Evolutionary conservation across 2,113 vertebrate species (phyloP).

Genomic region (Cepphus grylle): DNA sequence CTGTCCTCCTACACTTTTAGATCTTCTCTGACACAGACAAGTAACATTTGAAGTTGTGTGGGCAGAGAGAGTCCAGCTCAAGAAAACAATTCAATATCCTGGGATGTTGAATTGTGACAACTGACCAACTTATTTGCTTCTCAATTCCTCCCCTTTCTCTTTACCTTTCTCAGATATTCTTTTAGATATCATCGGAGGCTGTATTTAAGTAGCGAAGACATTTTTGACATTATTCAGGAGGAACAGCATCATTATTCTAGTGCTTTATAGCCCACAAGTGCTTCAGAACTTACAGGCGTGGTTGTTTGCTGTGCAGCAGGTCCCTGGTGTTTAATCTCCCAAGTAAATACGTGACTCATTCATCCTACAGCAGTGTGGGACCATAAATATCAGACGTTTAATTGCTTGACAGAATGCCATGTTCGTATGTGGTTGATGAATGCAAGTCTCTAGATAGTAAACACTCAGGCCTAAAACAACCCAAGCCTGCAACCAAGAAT

Average conservation of each 20-base stretch:
- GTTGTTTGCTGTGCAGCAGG: background rate
- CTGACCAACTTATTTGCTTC: background rate
- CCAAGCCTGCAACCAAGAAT: background rate
- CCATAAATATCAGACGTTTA: constrained; percentile 42
- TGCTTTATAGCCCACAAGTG: background rate
- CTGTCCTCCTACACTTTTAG: background rate
- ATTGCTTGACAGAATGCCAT: background rate
- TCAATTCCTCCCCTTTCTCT: background rate
- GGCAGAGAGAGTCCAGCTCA: background rate
- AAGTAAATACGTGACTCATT: constrained; percentile 67
- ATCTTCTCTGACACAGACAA: background rate
- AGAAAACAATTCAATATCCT: background rate
- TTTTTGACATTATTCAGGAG: constrained; percentile 28
- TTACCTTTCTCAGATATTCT: background rate
- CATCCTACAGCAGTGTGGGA: background rate
- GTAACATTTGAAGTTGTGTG: background rate
- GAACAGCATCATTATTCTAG: constrained; percentile 3
- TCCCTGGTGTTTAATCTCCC: constrained; percentile 24
- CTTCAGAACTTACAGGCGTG: background rate
- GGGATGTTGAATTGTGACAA: background rate
- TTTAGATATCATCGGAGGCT: background rate
- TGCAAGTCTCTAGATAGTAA: constrained; percentile 22
- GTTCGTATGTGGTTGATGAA: background rate
- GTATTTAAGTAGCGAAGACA: background rate
- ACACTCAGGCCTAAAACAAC: background rate